Conservation (phyloP, 1,140 invertebrate genomes). For the Nylanderia fulva region DNA sequence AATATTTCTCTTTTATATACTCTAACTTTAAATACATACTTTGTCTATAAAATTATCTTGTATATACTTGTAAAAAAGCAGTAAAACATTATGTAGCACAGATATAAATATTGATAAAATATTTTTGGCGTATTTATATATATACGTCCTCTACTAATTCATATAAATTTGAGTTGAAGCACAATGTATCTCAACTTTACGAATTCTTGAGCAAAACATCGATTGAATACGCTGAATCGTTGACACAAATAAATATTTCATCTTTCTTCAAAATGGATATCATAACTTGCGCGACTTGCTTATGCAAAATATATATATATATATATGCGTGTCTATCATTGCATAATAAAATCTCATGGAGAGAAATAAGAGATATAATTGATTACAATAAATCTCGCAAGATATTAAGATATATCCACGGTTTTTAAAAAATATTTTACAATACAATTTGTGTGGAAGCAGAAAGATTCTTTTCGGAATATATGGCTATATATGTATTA, state of each 20-base stretch:
- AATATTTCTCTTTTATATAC: constrained; percentile 5
- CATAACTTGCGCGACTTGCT: not conserved
- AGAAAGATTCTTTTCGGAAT: not conserved
- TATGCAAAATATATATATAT: too few species aligned
- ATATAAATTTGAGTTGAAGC: constrained; percentile 1
- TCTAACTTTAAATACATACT: constrained; percentile 2
- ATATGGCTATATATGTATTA: too few species aligned
- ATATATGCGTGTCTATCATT: not conserved
- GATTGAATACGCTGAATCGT: not conserved
- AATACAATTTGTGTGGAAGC: constrained; percentile 18
- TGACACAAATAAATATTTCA: not conserved
- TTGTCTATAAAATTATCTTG: constrained; percentile 15
- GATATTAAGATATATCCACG: not conserved
- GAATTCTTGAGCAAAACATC: constrained; percentile 30
- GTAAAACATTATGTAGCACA: constrained; percentile 1
- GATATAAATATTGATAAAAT: constrained; percentile 8
- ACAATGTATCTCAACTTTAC: not conserved
- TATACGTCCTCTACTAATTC: not conserved
- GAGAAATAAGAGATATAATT: constrained; percentile 8
- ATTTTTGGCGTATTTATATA: not conserved
- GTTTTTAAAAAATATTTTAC: not conserved
- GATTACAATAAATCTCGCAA: constrained; percentile 26
- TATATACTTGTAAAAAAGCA: constrained; percentile 46
- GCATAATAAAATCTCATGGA: not conserved
- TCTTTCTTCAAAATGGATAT: not conserved